Conservation (phyloP, 2,113 vertebrate genomes). For the Paradoxurus hermaphroditus region DNA sequence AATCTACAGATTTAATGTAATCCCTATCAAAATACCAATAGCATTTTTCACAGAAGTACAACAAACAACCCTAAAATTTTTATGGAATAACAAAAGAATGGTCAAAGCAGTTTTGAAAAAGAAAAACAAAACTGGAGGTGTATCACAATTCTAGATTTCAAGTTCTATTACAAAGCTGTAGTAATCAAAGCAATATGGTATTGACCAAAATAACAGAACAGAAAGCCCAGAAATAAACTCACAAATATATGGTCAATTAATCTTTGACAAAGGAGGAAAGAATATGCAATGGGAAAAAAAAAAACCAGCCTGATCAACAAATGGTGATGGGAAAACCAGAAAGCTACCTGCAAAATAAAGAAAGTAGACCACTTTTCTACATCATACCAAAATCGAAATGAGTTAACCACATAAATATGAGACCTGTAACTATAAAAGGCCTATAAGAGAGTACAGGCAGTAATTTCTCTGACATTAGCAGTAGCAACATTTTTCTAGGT, state of each 20-base stretch:
- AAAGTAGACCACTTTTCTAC: background rate
- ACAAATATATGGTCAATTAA: background rate
- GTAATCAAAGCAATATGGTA: background rate
- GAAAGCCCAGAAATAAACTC: background rate
- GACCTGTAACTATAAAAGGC: background rate
- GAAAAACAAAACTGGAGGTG: background rate
- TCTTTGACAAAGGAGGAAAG: background rate
- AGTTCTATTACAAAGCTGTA: background rate
- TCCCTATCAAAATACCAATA: background rate
- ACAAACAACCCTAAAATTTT: background rate
- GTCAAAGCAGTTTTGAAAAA: background rate
- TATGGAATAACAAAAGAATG: background rate
- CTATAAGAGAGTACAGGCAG: background rate
- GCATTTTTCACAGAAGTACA: background rate
- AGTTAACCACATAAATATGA: background rate
- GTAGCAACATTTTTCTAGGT: background rate
- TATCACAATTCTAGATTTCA: background rate
- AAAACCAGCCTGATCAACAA: background rate
- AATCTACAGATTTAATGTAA: background rate
- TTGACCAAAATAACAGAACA: background rate
- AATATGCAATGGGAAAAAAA: background rate
- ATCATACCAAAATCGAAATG: background rate
- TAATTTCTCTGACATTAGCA: background rate
- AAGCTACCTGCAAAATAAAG: background rate
- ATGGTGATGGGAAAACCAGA: background rate